A percentile compares a stretch with the other conserved stretches of the same genome.
These are phyloP conservation scores for Rhabdomys dilectus DNA, from an alignment of 2,113 vertebrate species.

Conservation along the genomic window DNA sequence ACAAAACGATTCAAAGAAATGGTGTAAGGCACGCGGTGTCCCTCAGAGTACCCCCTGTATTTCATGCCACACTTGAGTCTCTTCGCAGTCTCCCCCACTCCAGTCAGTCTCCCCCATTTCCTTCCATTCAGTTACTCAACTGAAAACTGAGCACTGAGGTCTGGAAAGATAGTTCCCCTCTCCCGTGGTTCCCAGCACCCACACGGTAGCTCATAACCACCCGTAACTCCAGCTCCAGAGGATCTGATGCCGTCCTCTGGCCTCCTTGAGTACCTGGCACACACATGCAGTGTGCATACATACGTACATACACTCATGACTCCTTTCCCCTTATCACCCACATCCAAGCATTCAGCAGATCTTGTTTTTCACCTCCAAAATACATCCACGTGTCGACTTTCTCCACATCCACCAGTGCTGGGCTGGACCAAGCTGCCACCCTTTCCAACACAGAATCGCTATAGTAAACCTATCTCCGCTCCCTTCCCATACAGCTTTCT, in stretches of 20 bases:
- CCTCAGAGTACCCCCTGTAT: neutral
- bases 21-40: neutral
- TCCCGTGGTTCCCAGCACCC: neutral
- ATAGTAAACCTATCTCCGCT: neutral
- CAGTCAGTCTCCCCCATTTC: neutral
- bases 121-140: neutral
- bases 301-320: too few relatives aligned
- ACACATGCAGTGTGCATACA: too few relatives aligned
- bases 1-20: neutral
- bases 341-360: neutral
- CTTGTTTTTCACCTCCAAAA: neutral
- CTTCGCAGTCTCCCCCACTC: too few relatives aligned
- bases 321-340: neutral
- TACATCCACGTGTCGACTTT: accelerated
- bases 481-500: neutral
- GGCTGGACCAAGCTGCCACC: neutral
- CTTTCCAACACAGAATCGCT: accelerated
- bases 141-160: neutral
- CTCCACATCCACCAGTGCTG: too few relatives aligned
- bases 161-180: too few relatives aligned
- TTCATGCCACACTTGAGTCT: neutral
- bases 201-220: neutral
- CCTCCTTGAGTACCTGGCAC: neutral
- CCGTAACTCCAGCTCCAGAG: neutral
- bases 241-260: neutral